Base-by-base conservation (phyloP, 2,888 invertebrate species). In the Drosophila putrida region DNA sequence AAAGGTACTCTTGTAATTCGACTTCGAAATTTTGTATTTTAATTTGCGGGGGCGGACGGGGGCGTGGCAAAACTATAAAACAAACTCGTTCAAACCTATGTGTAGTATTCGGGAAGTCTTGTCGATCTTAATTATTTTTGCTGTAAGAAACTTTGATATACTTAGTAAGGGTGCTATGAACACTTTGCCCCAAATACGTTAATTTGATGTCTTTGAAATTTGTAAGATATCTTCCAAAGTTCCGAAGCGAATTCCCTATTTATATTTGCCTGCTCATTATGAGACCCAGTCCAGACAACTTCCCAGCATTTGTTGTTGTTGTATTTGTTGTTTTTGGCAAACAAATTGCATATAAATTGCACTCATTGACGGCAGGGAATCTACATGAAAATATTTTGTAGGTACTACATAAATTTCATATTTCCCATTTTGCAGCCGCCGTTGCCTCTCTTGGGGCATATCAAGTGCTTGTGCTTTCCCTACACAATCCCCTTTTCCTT, bases 301-400 rank as follows among this genome's bases (percentile, higher is more conserved):
- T 39, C 6, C 33, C 28, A n/a, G 8, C 33, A 28, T 15, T 68
- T 35, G 53, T 31, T 64, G 44, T 54, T 71, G 43, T 43, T 72
- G 13, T 33, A 60, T 4, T 27, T 31, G 39, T 54, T 63, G 62
- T 55, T 76, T 65, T 59, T 69, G 54, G 49, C 49, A 47, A 69
- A 71, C 68, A 85, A 84, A 79, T 79, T 85, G 89, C 85, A 88
- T 85, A 89, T 85, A 89, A 89, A 85, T 85, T 88, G 88, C 73
- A 62, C 74, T 85, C 89, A 85, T 89, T 85, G 85, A 75, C 55
- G 71, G 67, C 78, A 54, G 38, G 46, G 67, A 84, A 89, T 82
- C 73, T 79, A 62, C 85, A 84, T 87, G 72, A 68, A 76, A 84
- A 76, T 87, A 84, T 76, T 89, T 79, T 63, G 70, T 64, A 62